Evolutionary conservation across 2,113 vertebrate species (phyloP).

Genomic region (Morone chrysops): DNA sequence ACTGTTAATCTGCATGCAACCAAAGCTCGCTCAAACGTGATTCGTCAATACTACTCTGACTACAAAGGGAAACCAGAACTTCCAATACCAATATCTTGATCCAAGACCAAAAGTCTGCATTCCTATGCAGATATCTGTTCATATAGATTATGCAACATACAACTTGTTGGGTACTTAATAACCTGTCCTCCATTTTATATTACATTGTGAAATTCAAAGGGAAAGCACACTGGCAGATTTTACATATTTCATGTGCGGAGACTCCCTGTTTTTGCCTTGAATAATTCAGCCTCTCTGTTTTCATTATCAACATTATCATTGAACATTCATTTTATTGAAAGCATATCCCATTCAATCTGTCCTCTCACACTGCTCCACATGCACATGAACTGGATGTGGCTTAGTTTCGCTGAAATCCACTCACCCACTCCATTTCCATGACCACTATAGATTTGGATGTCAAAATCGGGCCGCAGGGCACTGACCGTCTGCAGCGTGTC

Average conservation of each 20-base stretch:
- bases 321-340: not conserved
- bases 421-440: not conserved
- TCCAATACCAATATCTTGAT: too few species aligned
- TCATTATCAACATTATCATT: not conserved
- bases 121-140: too few species aligned
- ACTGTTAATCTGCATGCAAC: too few species aligned
- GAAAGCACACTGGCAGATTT: not conserved
- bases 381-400: not conserved
- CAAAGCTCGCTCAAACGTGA: too few species aligned
- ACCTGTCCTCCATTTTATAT: not conserved
- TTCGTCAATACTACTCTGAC: too few species aligned
- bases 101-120: too few species aligned
- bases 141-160: not conserved
- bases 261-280: not conserved
- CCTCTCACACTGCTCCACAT: not conserved
- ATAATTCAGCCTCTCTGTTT: not conserved
- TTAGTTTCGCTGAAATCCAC: not conserved
- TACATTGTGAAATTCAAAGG: not conserved
- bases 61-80: too few species aligned
- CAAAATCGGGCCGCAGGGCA: slow-evolving; percentile 18
- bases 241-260: not conserved
- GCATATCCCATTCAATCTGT: not conserved
- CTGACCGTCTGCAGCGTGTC: slow-evolving; percentile 9
- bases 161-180: not conserved
- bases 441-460: slow-evolving; percentile 20